Evolutionary conservation across 37 sponge, comb jelly and placozoan species (phyloP).

Genomic region (Petrosia ficiformis): DNA sequence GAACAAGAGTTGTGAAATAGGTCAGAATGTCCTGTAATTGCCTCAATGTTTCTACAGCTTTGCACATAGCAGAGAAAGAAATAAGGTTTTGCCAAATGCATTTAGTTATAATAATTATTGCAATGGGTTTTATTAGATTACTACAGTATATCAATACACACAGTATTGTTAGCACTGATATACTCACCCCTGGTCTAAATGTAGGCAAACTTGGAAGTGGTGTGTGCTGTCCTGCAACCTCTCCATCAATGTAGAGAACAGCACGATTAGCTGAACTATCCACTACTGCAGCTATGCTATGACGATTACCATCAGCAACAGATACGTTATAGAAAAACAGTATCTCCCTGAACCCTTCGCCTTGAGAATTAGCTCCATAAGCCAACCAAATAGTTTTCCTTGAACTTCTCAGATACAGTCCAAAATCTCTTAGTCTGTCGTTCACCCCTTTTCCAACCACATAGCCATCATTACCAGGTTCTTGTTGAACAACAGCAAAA

Average conservation of each 20-base stretch:
- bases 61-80: no score
- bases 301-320: slow-evolving; percentile 56
- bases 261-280: slow-evolving; percentile 58
- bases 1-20: no score
- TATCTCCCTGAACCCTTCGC: slow-evolving; percentile 42
- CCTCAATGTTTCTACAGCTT: no score
- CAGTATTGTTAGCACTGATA: no score
- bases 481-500: slow-evolving; percentile 70
- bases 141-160: no score
- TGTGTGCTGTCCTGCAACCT: slow-evolving; percentile 11
- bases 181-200: slow-evolving; percentile 59
- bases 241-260: slow-evolving; percentile 69
- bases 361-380: slow-evolving; percentile 49
- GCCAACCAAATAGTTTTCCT: slow-evolving; percentile 48
- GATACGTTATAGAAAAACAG: slow-evolving; percentile 54
- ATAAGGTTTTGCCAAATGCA: no score
- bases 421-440: slow-evolving; percentile 66
- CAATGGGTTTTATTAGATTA: no score
- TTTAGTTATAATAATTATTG: no score
- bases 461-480: slow-evolving; percentile 68
- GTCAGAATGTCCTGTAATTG: no score
- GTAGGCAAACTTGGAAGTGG: slow-evolving; percentile 37
- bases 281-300: slow-evolving; percentile 62
- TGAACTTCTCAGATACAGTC: slow-evolving; percentile 64
- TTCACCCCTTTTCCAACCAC: slow-evolving; percentile 68